Conservation (phyloP, 1,140 invertebrate genomes). For the Diprion similis region DNA sequence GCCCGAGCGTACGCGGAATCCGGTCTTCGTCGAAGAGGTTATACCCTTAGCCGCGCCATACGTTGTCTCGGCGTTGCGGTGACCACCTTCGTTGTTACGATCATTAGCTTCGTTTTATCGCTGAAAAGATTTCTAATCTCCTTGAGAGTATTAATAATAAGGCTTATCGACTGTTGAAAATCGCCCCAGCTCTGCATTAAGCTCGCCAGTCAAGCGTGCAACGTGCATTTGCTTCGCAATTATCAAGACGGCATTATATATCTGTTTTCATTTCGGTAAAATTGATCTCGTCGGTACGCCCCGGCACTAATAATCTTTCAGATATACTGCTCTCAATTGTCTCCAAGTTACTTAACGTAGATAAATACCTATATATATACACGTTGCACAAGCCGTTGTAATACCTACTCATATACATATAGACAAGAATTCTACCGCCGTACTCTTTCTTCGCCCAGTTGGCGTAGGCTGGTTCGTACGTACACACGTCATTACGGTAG, state of each 20-base stretch:
- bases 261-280: background rate
- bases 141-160: constrained; percentile 1
- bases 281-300: background rate
- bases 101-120: background rate
- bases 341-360: background rate
- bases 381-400: background rate
- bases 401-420: background rate
- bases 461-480: background rate
- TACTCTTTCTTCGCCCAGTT: background rate
- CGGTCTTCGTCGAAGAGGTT: background rate
- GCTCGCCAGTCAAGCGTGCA: background rate
- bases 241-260: background rate
- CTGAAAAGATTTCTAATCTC: background rate
- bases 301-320: background rate
- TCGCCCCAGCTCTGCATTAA: background rate
- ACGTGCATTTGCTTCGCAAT: background rate
- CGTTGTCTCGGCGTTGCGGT: background rate
- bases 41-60: background rate
- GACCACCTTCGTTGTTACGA: background rate
- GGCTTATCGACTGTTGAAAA: background rate
- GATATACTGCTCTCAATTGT: background rate
- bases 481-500: constrained; percentile 15
- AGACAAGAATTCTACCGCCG: background rate
- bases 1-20: background rate
- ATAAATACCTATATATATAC: background rate